Evolutionary conservation across 2,113 vertebrate genomes (phyloP).

Genomic region (Thunnus maccoyii): DNA sequence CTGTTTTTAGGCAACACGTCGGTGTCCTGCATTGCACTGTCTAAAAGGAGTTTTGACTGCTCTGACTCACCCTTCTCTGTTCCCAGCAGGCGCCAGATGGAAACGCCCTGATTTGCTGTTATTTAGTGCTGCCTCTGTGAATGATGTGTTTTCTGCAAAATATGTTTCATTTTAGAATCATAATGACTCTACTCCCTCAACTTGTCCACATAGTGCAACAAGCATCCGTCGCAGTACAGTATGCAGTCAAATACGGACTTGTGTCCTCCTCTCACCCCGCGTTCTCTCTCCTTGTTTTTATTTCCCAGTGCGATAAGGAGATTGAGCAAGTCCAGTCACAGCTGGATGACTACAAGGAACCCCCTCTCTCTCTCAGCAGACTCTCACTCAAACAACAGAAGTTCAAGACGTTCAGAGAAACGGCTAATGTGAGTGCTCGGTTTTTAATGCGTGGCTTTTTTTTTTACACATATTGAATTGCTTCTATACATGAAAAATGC

Average conservation of each 20-base stretch:
- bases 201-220: too few relatives aligned
- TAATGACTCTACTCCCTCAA: not conserved
- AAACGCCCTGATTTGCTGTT: constrained; percentile 1
- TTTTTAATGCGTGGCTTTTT: not conserved
- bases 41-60: too few relatives aligned
- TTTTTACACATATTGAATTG: not conserved
- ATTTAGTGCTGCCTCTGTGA: too few relatives aligned
- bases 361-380: constrained; percentile 87
- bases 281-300: constrained; percentile 3
- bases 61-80: too few relatives aligned
- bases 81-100: not conserved
- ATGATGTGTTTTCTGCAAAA: not conserved
- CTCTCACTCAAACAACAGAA: constrained; percentile 86
- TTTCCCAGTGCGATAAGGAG: constrained; percentile 84
- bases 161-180: too few relatives aligned
- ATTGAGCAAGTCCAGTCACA: constrained; percentile 84
- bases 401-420: constrained; percentile 83
- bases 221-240: too few relatives aligned
- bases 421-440: constrained; percentile 78
- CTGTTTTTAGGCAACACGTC: too few relatives aligned
- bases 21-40: too few relatives aligned
- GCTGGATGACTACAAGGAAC: constrained; percentile 82
- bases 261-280: constrained; percentile 29
- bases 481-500: too few relatives aligned
- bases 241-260: not conserved